These are phyloP conservation scores for Rallus limicola DNA, from an alignment of 2,113 vertebrate species.

Conservation along the genomic window DNA sequence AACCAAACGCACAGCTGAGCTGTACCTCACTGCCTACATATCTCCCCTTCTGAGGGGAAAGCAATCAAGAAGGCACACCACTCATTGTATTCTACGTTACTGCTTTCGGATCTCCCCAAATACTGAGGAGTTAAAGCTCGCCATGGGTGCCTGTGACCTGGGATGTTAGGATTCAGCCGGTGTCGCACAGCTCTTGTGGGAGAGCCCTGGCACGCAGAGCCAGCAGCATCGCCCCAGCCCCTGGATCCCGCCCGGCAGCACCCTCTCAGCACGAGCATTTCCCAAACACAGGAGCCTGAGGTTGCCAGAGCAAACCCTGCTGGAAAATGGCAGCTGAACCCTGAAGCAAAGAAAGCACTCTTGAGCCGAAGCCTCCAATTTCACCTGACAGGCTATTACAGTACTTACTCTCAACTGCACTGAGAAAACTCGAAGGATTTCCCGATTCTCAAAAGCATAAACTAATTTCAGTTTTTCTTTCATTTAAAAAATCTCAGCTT, in stretches of 20 bases:
- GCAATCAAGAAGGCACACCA: not conserved
- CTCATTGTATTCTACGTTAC: not conserved
- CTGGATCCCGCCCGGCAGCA: constrained; percentile 14
- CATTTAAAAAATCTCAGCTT: constrained; percentile 30
- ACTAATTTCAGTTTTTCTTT: constrained; percentile 54
- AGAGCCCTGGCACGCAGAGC: not conserved
- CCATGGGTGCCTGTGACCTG: not conserved
- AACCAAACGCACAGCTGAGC: not conserved
- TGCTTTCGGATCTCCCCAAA: not conserved
- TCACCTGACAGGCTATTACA: constrained; percentile 49
- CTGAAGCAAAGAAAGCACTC: constrained; percentile 71
- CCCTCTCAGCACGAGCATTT: constrained; percentile 22
- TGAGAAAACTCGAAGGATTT: constrained; percentile 71
- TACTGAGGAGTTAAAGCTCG: constrained; percentile 20
- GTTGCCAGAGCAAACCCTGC: not conserved
- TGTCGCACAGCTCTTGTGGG: not conserved
- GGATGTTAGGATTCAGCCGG: constrained; percentile 32
- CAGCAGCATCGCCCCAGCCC: not conserved
- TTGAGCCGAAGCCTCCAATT: constrained; percentile 17
- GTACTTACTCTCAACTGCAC: constrained; percentile 21
- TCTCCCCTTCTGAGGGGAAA: not conserved
- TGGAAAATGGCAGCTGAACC: constrained; percentile 62
- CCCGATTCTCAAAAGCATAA: constrained; percentile 53
- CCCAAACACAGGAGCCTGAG: not conserved
- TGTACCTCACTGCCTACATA: not conserved